Evolutionary conservation across 1,140 invertebrate species (phyloP), one percentile per base, ranked within the genome.

Genomic region (Teleogryllus occipitalis): DNA sequence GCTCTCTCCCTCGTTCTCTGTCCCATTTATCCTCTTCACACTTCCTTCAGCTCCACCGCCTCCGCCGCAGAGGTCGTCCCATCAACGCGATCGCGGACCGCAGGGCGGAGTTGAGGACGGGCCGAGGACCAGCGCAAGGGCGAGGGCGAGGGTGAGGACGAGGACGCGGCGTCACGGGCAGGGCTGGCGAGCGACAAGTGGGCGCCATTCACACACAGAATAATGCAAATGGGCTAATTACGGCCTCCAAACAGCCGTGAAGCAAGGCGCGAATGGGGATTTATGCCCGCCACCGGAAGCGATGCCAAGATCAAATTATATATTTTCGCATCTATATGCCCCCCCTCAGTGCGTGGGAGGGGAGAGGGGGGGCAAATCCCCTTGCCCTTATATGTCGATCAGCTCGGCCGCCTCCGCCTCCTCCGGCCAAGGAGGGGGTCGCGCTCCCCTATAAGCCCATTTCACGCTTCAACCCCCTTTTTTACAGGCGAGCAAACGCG

Each of bases 391-490:
- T 78, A 73, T 72, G 47, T 72, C 78, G 78, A 78, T 74, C 54
- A 77, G 48, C 76, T 65, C 7, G 10, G 54, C 54, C 54, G 54
- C 76, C 75, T 76, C 46, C 47, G 54, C 78, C 78, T 74, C 54
- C 22, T n/a, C 47, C 14, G 49, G 47, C 72, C 49, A 49, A 47
- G 21, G 49, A 48, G 76, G 47, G 76, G 47, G 48, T 74, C 21
- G 39, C 48, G 18, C 78, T 46, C 47, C 78, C 39, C 78, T 75
- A 47, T 79, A 79, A 79, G 74, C 73, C 78, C 74, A 79, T 79
- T 79, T 79, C 78, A 79, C 78, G 78, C 78, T 75, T 79, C 78
- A 79, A 79, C 78, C 78, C 78, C 78, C 78, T 79, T 79, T 79
- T 79, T 79, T 79, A 79, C 78, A 79, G 78, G 18, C 78, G 78